These are phyloP conservation scores for Drosophila meridiana DNA, from an alignment of 2,888 invertebrate species.

Conservation along the genomic window DNA sequence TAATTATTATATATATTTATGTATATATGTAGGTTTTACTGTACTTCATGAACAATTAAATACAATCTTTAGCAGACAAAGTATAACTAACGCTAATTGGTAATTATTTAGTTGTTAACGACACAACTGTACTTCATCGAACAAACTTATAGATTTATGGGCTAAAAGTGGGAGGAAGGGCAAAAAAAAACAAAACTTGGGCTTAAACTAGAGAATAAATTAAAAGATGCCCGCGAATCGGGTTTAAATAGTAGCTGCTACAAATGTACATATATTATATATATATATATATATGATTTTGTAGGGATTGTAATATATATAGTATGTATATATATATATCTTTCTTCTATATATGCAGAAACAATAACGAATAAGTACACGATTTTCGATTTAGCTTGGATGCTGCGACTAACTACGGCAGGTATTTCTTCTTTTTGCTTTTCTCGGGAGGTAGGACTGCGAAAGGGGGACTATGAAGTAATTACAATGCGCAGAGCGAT, in stretches of 20 bases:
- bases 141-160: slow-evolving; percentile 26
- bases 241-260: slow-evolving; percentile 19
- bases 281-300: slow-evolving; percentile 28
- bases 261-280: slow-evolving; percentile 27
- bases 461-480: slow-evolving; percentile 61
- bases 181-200: slow-evolving; percentile 33
- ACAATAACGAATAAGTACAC: slow-evolving; percentile 74
- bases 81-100: slow-evolving; percentile 40
- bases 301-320: slow-evolving; percentile 9
- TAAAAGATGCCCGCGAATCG: slow-evolving; percentile 34
- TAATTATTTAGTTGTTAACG: slow-evolving; percentile 34
- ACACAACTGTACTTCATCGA: slow-evolving; percentile 36
- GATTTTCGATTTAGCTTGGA: slow-evolving; percentile 61
- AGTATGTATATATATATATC: slow-evolving; percentile 22
- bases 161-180: slow-evolving; percentile 2
- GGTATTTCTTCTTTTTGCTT: slow-evolving; percentile 8
- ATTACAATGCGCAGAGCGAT: slow-evolving; percentile 68
- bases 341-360: slow-evolving; percentile 36
- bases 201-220: slow-evolving; percentile 69
- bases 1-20: slow-evolving; percentile 10
- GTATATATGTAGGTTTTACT: slow-evolving; percentile 22
- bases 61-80: slow-evolving; percentile 41
- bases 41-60: slow-evolving; percentile 59
- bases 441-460: slow-evolving; percentile 23
- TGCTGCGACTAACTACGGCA: slow-evolving; percentile 23